Conservation (phyloP, 2,797 vertebrate species). For the Epinephelus awoara region DNA sequence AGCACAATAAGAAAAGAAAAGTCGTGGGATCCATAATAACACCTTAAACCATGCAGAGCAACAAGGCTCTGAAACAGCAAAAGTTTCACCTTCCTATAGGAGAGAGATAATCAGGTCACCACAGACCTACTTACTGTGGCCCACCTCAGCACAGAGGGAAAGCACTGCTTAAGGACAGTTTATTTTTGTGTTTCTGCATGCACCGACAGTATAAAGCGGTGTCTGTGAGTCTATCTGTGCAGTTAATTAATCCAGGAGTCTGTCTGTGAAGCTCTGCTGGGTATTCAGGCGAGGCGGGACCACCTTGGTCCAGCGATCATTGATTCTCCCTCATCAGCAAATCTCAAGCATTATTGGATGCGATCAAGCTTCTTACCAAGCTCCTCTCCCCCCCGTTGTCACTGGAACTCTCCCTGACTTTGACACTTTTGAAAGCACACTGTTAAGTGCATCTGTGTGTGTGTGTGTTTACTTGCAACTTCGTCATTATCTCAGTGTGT, state of each 20-base stretch:
- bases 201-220: background rate
- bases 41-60: background rate
- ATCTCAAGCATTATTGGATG: conserved; percentile 20
- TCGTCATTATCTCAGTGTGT: background rate
- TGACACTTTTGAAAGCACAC: conserved; percentile 23
- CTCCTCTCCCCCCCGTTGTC: background rate
- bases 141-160: background rate
- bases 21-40: no score
- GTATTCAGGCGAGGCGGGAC: conserved; percentile 7
- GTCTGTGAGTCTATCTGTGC: background rate
- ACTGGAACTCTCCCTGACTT: background rate
- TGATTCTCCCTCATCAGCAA: conserved; percentile 31
- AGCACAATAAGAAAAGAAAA: no score
- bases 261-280: conserved; percentile 1
- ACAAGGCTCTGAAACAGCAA: background rate
- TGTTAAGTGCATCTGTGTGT: conserved; percentile 2
- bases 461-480: background rate
- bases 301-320: conserved; percentile 29
- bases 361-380: conserved; percentile 19
- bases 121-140: conserved; percentile 30
- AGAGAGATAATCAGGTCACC: conserved; percentile 34
- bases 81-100: conserved; percentile 1
- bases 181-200: conserved; percentile 21
- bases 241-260: conserved; percentile 22
- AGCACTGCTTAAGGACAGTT: background rate